phyloP scores from a whole-genome alignment of 1,140 invertebrate genomes.

The Holcopasites calliopsidis region DNA sequence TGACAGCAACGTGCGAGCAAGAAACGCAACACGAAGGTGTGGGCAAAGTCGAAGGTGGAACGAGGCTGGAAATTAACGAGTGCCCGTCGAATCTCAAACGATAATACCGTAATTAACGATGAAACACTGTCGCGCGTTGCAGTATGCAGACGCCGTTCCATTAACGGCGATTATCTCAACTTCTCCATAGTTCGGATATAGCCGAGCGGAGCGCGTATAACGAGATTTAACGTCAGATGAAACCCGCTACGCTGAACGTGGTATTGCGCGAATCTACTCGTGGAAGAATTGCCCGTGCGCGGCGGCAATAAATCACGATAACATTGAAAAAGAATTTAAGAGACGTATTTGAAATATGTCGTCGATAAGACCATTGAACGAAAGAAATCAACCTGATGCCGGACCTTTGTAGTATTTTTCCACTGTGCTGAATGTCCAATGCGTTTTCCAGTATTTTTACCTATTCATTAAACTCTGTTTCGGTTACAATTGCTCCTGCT shows the following conservation, averaged over 20 bases:
- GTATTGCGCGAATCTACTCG: not conserved
- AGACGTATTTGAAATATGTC: too few species aligned
- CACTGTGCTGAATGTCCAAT: too few species aligned
- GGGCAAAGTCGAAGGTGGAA: not conserved
- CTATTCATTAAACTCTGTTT: too few species aligned
- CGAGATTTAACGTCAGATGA: slow-evolving; percentile 39
- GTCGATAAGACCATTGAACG: too few species aligned
- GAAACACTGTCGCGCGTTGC: not conserved
- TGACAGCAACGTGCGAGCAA: not conserved
- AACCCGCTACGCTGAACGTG: not conserved
- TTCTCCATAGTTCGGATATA: slow-evolving; percentile 50
- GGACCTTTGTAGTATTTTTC: too few species aligned
- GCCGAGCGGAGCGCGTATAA: slow-evolving; percentile 31
- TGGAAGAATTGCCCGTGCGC: not conserved
- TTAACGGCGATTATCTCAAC: slow-evolving; percentile 49
- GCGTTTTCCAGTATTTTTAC: too few species aligned
- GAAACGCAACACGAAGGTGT: not conserved
- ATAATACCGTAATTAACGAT: slow-evolving; percentile 20
- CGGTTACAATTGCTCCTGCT: too few species aligned
- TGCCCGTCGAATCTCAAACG: not conserved
- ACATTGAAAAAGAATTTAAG: too few species aligned
- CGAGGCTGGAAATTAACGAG: slow-evolving; percentile 2
- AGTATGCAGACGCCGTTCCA: slow-evolving; percentile 40
- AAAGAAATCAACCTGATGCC: too few species aligned
- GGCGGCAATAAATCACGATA: too few species aligned